Base-by-base conservation (phyloP, 2,797 vertebrate genomes). In the Artibeus jamaicensis region DNA sequence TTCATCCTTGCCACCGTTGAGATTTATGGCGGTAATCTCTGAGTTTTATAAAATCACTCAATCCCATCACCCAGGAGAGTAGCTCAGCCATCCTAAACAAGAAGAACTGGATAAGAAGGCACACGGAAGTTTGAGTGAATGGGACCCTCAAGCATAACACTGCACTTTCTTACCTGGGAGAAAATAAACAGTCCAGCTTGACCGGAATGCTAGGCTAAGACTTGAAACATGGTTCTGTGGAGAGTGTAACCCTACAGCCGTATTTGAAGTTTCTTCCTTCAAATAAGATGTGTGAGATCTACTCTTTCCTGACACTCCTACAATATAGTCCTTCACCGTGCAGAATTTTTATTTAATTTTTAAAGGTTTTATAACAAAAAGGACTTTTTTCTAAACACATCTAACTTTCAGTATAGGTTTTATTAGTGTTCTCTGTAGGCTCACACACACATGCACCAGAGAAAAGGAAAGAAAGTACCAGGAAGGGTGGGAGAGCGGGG, bases 271-370 rank as follows among this genome's bases (percentile, higher is more conserved):
- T 73, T 55, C 42, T 86, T 84, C 93, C 70, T 65, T 86, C 50
- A 78, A 59, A 73, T 78, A 73, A 19, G 15, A 73, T 68, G 26
- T 87, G 39, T 79, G 59, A 91, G 29, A 77, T 87, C 44, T 82
- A 53, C 21, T 77, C 39, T 84, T 94, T 87, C 34, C 67, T 82
- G 73, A 94, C 32, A 32, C 6, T 57, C 3, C 22, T 26, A 19
- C 9, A 86, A 78, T 34, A 83, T 9, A 9, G 57, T 44, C n/a
- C n/a, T 68, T 90, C 68, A 39, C 16, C 71, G 96, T 96, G 89
- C 76, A 77, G 59, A 71, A 85, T 55, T 91, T 96, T 79, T 44
- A 77, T 84, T 87, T 90, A 67, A 83, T 91, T 81, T 86, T 76
- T 71, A 86, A 95, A 70, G 32, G 53, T 59, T 5, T 92, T 85